These are phyloP conservation scores for Falco novaeseelandiae DNA, from an alignment of 2,797 vertebrate species.

Conservation along the genomic window DNA sequence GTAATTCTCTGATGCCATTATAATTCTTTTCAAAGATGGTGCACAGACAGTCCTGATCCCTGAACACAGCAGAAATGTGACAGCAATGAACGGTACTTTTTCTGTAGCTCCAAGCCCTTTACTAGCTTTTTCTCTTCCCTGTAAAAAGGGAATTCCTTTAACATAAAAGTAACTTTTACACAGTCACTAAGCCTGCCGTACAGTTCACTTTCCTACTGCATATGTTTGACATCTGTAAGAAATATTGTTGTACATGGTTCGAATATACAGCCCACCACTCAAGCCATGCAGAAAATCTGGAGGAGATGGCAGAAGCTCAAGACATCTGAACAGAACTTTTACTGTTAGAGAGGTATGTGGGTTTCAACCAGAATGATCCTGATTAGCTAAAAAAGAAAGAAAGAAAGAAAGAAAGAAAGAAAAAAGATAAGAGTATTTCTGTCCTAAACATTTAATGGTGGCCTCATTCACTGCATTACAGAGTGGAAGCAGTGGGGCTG, in stretches of 20 bases:
- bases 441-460: not conserved
- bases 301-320: conserved; percentile 55
- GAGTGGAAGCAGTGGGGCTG: not conserved
- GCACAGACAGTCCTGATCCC: not conserved
- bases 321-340: conserved; percentile 49
- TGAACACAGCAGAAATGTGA: not conserved
- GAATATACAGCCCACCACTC: conserved; percentile 38
- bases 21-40: not conserved
- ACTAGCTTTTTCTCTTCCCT: not conserved
- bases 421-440: not conserved
- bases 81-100: not conserved
- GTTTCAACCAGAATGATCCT: conserved; percentile 19
- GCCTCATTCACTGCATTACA: not conserved
- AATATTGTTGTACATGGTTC: conserved; percentile 49
- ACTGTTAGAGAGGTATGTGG: not conserved
- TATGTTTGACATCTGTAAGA: conserved; percentile 65
- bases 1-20: not conserved
- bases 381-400: not conserved
- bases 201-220: conserved; percentile 38
- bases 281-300: conserved; percentile 48
- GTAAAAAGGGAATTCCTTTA: conserved; percentile 6
- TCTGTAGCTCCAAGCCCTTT: not conserved
- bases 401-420: too few relatives aligned
- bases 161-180: conserved; percentile 5
- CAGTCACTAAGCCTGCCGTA: not conserved